Evolutionary conservation across 2,797 vertebrate genomes (phyloP).

Genomic region (Somateria mollissima): DNA sequence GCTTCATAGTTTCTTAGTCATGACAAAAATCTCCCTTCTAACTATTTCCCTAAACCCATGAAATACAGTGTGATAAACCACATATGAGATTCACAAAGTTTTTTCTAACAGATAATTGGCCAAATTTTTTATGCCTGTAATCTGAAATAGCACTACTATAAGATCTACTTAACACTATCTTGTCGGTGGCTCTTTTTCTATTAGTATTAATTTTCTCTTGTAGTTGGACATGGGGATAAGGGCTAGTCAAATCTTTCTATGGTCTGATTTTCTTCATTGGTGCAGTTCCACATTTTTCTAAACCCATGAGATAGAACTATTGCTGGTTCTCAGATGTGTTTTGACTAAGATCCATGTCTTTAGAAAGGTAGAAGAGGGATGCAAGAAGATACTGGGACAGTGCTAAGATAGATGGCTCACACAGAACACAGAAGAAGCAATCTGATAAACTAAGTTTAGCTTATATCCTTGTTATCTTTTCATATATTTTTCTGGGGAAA

Average conservation of each 20-base stretch:
- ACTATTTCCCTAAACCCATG: not conserved
- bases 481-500: not conserved
- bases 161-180: not conserved
- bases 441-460: no score
- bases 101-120: not conserved
- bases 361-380: not conserved
- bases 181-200: not conserved
- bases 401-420: not conserved
- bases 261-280: not conserved
- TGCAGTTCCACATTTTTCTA: not conserved
- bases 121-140: not conserved
- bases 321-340: not conserved
- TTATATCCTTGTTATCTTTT: not conserved
- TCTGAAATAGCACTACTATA: not conserved
- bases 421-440: not conserved
- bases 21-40: not conserved
- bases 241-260: not conserved
- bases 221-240: not conserved
- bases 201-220: not conserved
- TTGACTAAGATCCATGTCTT: not conserved
- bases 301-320: not conserved
- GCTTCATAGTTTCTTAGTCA: not conserved
- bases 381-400: not conserved
- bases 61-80: not conserved
- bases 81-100: not conserved